These are phyloP conservation scores for Sigmodon hispidus DNA, from an alignment of 2,113 vertebrate species.

Conservation along the genomic window DNA sequence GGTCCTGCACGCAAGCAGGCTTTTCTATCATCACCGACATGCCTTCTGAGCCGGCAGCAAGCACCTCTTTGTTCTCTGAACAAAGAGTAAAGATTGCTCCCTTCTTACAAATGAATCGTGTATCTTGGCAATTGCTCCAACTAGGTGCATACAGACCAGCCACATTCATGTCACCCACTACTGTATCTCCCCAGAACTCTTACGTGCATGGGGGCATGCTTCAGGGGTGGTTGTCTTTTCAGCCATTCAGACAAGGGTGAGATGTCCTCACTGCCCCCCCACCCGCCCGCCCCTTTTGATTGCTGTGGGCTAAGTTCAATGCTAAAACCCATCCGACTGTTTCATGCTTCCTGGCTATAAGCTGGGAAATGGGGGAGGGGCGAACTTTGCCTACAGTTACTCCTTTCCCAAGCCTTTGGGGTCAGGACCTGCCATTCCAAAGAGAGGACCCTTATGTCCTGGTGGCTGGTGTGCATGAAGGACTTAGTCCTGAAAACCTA, in stretches of 20 bases:
- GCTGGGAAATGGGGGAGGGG: too few relatives aligned
- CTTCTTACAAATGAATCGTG: background rate
- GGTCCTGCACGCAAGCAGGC: background rate
- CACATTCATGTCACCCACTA: background rate
- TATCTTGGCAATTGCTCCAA: background rate
- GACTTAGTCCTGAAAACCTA: background rate
- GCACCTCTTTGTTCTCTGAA: constrained; percentile 30
- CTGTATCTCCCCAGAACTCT: background rate
- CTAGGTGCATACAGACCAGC: background rate
- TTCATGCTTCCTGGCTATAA: background rate
- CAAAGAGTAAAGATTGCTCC: constrained; percentile 6
- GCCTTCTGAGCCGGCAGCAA: background rate
- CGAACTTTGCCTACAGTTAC: too few relatives aligned
- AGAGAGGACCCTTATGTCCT: background rate
- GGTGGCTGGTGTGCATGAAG: background rate
- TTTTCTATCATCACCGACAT: background rate
- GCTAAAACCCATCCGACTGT: background rate
- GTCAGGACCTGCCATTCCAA: background rate
- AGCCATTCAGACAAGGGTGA: background rate
- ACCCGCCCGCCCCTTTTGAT: too few relatives aligned
- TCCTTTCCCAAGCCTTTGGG: background rate
- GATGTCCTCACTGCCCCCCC: too few relatives aligned
- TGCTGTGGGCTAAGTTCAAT: background rate
- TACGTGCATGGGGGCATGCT: background rate
- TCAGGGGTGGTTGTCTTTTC: background rate